These are phyloP conservation scores for Archips crataeganus DNA, from an alignment of 2,888 invertebrate genomes.

Conservation along the genomic window DNA sequence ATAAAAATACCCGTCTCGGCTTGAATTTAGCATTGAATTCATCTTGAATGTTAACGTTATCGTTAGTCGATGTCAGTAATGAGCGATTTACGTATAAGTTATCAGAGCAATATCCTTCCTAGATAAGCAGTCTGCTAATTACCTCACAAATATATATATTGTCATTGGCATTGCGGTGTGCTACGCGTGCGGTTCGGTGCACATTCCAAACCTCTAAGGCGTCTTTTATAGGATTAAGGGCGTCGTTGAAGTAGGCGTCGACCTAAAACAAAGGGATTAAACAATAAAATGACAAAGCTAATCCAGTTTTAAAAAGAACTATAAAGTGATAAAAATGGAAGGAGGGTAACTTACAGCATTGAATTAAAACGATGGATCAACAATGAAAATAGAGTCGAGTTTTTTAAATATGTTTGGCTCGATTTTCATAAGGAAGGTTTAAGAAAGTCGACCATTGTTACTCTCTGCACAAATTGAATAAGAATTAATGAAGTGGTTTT, in stretches of 20 bases:
- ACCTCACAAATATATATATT: constrained; percentile 76
- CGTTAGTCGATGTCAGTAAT: not conserved
- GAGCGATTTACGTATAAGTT: constrained; percentile 14
- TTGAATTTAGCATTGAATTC: not conserved
- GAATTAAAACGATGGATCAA: not conserved
- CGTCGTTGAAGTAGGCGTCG: constrained; percentile 56
- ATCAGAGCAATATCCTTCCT: constrained; percentile 20
- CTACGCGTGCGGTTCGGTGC: constrained; percentile 65
- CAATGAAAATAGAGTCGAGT: not conserved
- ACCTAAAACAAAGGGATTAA: constrained; percentile 53
- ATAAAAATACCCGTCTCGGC: not conserved
- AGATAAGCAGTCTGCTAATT: constrained; percentile 39
- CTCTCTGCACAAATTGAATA: not conserved
- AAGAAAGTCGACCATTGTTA: no score
- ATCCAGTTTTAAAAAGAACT: not conserved
- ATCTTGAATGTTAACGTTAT: constrained; percentile 17
- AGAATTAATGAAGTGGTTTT: not conserved
- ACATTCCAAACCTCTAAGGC: constrained; percentile 64
- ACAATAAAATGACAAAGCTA: not conserved
- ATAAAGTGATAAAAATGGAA: not conserved
- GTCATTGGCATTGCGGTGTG: constrained; percentile 52
- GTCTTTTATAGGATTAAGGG: constrained; percentile 57
- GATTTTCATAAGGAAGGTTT: no score
- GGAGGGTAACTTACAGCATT: not conserved
- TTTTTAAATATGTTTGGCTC: no score